These are phyloP conservation scores for Phyllostomus discolor DNA, from an alignment of 2,113 vertebrate species.

Conservation along the genomic window DNA sequence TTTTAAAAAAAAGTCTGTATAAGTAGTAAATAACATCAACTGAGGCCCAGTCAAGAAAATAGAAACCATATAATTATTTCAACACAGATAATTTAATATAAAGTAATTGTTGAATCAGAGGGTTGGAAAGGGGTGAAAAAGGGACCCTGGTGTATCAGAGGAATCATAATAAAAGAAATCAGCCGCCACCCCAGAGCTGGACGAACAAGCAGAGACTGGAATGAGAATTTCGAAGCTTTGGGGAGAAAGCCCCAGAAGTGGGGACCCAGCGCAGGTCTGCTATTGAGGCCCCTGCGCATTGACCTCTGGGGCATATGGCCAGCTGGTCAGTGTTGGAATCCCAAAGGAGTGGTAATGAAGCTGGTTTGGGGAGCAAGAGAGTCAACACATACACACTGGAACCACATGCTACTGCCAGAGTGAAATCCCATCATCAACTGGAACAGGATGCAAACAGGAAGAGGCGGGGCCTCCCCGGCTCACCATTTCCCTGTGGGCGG, in stretches of 20 bases:
- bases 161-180: not conserved
- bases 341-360: not conserved
- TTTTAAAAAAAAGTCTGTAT: not conserved
- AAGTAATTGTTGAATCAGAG: constrained; percentile 28
- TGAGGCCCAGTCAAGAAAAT: not conserved
- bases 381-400: not conserved
- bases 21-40: not conserved
- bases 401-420: too few relatives aligned
- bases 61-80: not conserved
- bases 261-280: not conserved
- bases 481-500: not conserved
- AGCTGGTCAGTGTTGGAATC: not conserved
- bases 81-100: constrained; percentile 21
- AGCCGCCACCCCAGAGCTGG: not conserved
- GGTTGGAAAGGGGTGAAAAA: not conserved
- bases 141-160: not conserved
- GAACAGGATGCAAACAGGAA: not conserved
- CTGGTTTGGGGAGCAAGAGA: not conserved
- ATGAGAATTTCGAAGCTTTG: not conserved
- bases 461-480: not conserved
- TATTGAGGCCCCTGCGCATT: not conserved
- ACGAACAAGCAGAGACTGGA: not conserved
- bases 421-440: not conserved
- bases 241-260: not conserved
- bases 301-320: not conserved